These are phyloP conservation scores for Bembecia ichneumoniformis DNA, from an alignment of 2,888 invertebrate species.

Conservation along the genomic window DNA sequence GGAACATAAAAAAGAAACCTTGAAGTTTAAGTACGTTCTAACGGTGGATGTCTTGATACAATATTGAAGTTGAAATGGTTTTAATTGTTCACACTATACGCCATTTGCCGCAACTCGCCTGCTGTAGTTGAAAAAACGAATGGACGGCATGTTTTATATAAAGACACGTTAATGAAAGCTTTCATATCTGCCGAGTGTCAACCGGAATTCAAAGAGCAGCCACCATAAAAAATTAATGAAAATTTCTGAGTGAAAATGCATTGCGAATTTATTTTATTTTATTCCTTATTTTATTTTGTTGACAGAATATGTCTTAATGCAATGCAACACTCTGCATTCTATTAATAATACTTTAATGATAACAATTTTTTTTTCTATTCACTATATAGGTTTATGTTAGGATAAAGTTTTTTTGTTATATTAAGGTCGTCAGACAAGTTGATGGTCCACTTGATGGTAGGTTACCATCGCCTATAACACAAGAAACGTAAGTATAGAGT, in stretches of 20 bases:
- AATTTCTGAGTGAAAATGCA: neutral
- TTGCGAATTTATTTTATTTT: constrained; percentile 1
- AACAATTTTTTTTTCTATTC: too few relatives aligned
- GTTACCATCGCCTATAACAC: too few relatives aligned
- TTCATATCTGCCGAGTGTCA: constrained; percentile 9
- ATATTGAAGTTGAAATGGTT: constrained; percentile 14
- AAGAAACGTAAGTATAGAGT: too few relatives aligned
- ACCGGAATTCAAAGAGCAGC: constrained; percentile 8
- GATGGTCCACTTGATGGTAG: too few relatives aligned
- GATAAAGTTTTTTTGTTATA: too few relatives aligned
- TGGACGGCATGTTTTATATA: constrained; percentile 6
- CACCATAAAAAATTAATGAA: neutral
- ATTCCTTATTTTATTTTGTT: too few relatives aligned
- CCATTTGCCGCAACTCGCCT: constrained; percentile 10
- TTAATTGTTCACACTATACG: constrained; percentile 7
- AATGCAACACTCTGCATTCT: too few relatives aligned
- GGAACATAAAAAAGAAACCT: neutral
- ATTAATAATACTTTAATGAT: too few relatives aligned
- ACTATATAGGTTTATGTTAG: too few relatives aligned
- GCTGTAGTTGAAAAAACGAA: constrained; percentile 9
- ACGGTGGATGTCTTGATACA: constrained; percentile 14
- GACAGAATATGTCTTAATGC: too few relatives aligned
- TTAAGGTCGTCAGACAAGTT: too few relatives aligned
- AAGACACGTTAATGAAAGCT: constrained; percentile 15
- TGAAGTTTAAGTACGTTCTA: constrained; percentile 14